Conservation (phyloP, 2,797 vertebrate species). For the Prionace glauca region DNA sequence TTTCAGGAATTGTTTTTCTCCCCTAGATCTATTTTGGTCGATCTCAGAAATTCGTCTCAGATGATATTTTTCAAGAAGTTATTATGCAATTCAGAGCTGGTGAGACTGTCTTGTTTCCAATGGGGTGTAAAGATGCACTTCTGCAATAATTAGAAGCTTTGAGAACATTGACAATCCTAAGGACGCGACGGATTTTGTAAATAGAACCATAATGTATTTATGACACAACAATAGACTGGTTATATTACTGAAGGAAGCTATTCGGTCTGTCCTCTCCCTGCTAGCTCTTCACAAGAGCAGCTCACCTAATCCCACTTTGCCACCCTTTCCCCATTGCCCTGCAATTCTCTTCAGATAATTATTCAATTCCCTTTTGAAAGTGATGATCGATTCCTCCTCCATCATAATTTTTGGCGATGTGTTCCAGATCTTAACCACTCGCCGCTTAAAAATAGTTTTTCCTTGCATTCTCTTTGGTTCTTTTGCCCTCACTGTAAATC, state of each 20-base stretch:
- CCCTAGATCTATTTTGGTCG: background rate
- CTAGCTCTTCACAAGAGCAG: background rate
- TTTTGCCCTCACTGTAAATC: too few species aligned
- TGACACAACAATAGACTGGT: background rate
- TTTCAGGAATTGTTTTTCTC: background rate
- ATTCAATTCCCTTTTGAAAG: too few species aligned
- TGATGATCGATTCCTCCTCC: too few species aligned
- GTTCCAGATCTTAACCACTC: too few species aligned
- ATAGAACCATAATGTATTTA: background rate
- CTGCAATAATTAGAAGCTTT: background rate
- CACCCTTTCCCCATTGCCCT: too few species aligned
- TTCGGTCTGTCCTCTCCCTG: too few species aligned
- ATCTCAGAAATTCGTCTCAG: background rate
- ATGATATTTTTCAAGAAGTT: background rate
- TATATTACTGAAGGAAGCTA: too few species aligned
- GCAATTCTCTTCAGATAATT: too few species aligned
- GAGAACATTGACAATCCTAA: background rate
- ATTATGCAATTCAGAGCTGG: background rate
- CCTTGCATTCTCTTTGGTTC: too few species aligned
- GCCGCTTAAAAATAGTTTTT: too few species aligned
- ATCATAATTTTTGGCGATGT: too few species aligned
- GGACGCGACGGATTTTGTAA: background rate
- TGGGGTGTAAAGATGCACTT: background rate
- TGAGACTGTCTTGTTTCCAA: background rate
- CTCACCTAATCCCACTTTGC: too few species aligned